Evolutionary conservation across 2,888 invertebrate genomes (phyloP).

Genomic region (Eupithecia insigniata): DNA sequence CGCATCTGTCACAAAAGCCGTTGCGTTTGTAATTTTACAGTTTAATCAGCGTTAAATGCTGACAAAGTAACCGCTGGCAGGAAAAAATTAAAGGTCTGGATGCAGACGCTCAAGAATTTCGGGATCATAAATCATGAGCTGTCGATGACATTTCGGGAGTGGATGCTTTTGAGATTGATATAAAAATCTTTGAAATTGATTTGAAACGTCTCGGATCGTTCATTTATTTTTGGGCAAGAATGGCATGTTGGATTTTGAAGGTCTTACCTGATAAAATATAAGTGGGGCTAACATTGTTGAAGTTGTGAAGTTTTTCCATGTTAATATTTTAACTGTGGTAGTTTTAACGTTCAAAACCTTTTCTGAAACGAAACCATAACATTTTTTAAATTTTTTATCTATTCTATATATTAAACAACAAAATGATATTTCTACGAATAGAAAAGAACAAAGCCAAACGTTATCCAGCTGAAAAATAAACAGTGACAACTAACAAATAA

Average conservation of each 20-base stretch:
- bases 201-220: slow-evolving; percentile 11
- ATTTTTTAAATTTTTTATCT: not conserved
- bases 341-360: not conserved
- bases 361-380: not conserved
- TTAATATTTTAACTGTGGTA: not conserved
- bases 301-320: not conserved
- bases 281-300: slow-evolving; percentile 4
- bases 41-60: slow-evolving; percentile 84
- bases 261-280: not conserved
- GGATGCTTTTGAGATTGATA: slow-evolving; percentile 40
- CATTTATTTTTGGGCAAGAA: slow-evolving; percentile 17
- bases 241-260: not conserved
- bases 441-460: slow-evolving; percentile 6
- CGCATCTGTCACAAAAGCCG: slow-evolving; percentile 82
- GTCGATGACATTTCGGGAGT: slow-evolving; percentile 65
- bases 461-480: not conserved
- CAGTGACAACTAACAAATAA: slow-evolving; percentile 16
- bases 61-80: slow-evolving; percentile 71
- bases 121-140: slow-evolving; percentile 74
- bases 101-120: slow-evolving; percentile 66
- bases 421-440: not conserved
- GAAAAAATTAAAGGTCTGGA: slow-evolving; percentile 66
- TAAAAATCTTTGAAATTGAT: slow-evolving; percentile 34
- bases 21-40: slow-evolving; percentile 82
- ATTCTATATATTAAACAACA: not conserved